phyloP scores from a whole-genome alignment of 1,140 invertebrate species.

The Aphaenogaster ashmeadi region DNA sequence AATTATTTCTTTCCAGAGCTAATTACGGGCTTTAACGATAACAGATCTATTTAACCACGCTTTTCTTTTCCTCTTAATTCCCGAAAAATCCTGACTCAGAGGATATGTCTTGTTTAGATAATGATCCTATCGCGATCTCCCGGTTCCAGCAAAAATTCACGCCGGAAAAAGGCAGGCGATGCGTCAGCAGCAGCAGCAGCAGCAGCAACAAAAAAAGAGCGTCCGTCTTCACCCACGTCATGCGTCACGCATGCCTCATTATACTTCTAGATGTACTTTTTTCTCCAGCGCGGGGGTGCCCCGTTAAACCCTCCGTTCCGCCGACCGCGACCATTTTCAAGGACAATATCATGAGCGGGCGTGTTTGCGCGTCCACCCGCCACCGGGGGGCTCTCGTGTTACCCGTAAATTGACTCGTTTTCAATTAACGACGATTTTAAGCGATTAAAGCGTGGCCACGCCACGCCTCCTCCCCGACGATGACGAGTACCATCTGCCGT shows the following conservation, averaged over 20 bases:
- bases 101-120: conserved; percentile 59
- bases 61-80: conserved; percentile 1
- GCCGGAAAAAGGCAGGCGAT: conserved; percentile 50
- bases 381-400: conserved; percentile 40
- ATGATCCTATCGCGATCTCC: conserved; percentile 8
- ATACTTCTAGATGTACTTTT: conserved; percentile 61
- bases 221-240: conserved; percentile 43
- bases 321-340: conserved; percentile 36
- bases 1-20: conserved; percentile 12
- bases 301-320: conserved; percentile 22
- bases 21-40: conserved; percentile 14
- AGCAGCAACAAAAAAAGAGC: conserved; percentile 13
- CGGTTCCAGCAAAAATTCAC: conserved; percentile 26
- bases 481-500: conserved; percentile 73
- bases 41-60: not conserved
- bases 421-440: conserved; percentile 74
- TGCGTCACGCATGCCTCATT: conserved; percentile 61
- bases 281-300: not conserved
- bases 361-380: conserved; percentile 44
- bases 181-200: conserved; percentile 44
- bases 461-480: conserved; percentile 62
- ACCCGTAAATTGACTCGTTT: conserved; percentile 75
- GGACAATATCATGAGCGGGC: conserved; percentile 55
- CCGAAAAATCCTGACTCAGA: conserved; percentile 47
- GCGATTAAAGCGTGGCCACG: conserved; percentile 68